phyloP scores from a whole-genome alignment of 2,797 vertebrate species.

The Merluccius polli region DNA sequence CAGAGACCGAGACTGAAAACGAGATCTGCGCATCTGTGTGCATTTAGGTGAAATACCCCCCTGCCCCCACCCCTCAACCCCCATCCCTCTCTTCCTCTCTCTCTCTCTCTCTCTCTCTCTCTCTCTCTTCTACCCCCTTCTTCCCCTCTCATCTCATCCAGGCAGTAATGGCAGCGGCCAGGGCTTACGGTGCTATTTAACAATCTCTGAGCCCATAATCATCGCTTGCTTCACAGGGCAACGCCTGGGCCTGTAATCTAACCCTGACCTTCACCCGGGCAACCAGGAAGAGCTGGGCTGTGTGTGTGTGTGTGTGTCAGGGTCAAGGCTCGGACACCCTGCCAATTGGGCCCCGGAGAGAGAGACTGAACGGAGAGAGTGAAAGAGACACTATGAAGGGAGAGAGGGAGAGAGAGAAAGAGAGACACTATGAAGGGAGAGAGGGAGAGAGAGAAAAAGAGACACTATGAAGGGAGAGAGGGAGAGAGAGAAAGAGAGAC shows the following conservation, averaged over 20 bases:
- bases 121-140: slow-evolving; percentile 1
- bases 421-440: not conserved
- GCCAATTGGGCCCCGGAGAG: slow-evolving; percentile 62
- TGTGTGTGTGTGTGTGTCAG: slow-evolving; percentile 38
- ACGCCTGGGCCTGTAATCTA: slow-evolving; percentile 69
- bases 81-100: too few relatives aligned
- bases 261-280: slow-evolving; percentile 63
- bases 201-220: slow-evolving; percentile 63
- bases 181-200: slow-evolving; percentile 66
- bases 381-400: slow-evolving; percentile 13
- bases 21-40: slow-evolving; percentile 69
- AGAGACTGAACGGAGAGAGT: slow-evolving; percentile 13
- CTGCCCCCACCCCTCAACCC: too few relatives aligned
- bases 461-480: slow-evolving; percentile 24
- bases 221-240: slow-evolving; percentile 67
- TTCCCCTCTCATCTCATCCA: slow-evolving; percentile 43
- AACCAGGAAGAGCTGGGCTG: slow-evolving; percentile 1
- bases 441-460: slow-evolving; percentile 15
- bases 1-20: slow-evolving; percentile 41
- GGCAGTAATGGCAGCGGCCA: slow-evolving; percentile 63
- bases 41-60: slow-evolving; percentile 62
- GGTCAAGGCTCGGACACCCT: slow-evolving; percentile 55
- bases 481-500: slow-evolving; percentile 31
- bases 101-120: too few relatives aligned
- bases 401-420: not conserved